Base-by-base conservation (phyloP, 2,888 invertebrate species). In the Drosophila mimica region DNA sequence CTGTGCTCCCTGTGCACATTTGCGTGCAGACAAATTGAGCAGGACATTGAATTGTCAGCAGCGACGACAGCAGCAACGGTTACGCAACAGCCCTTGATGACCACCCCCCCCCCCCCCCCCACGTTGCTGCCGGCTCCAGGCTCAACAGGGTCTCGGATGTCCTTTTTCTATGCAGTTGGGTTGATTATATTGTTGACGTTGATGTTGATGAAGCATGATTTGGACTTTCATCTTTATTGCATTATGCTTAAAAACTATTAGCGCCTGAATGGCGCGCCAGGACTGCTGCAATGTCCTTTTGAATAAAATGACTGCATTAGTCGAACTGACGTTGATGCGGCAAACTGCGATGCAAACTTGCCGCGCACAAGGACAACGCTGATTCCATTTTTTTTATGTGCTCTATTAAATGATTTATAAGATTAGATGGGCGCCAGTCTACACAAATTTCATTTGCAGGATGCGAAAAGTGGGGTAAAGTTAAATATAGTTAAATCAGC, bases 191-290 rank as follows among this genome's bases (percentile, higher is more conserved):
- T 87, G 83, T 85, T 91, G 88, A 87, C 89, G 84, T 81, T 88
- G 90, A 88, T 77, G 88, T 90, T 91, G 88, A 89, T 88, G 82
- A 86, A 82, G 87, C 84, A 82, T 85, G 89, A 88, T 91, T 90
- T 84, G 84, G 88, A 83, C 86, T 90, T 89, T 90, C 87, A 82
- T 85, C 79, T 83, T 88, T 90, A 90, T 90, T 88, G 90, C 88
- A 90, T 90, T 89, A 89, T 87, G 83, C 89, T 88, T 90, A 87
- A 89, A 85, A 90, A 88, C 89, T 88, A 90, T 90, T 90, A 90
- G 90, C 80, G 82, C 70, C 84, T 31, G 33, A 58, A 70, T 67
- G 67, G 54, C 43, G n/a, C 15, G 13, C 11, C 20, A 58, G 48
- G 48, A 58, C 63, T 20, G 38, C 33, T 38, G 64, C 61, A 46